These are phyloP conservation scores for Nibea albiflora DNA, from an alignment of 2,113 vertebrate genomes.

Conservation along the genomic window DNA sequence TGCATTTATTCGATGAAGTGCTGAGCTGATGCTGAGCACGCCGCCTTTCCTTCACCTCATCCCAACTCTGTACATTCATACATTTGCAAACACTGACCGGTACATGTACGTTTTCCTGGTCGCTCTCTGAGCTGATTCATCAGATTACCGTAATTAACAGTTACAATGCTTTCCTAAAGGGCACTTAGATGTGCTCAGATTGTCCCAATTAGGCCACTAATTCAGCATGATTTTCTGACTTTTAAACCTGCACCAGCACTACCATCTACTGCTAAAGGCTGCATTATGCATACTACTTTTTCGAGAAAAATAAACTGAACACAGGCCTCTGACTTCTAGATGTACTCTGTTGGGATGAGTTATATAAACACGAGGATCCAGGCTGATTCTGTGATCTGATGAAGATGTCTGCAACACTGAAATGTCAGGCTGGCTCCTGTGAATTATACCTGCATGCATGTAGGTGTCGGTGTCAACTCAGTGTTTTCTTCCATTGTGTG, in stretches of 20 bases:
- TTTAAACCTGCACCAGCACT: background rate
- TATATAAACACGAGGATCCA: constrained; percentile 40
- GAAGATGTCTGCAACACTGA: constrained; percentile 44
- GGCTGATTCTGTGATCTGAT: constrained; percentile 40
- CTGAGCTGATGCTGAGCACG: constrained; percentile 60
- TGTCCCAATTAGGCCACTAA: constrained; percentile 39
- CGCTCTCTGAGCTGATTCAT: constrained; percentile 28
- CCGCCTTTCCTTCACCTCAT: constrained; percentile 19
- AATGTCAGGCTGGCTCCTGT: constrained; percentile 53
- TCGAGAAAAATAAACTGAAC: constrained; percentile 37
- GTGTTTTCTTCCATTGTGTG: constrained; percentile 31
- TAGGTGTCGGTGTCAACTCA: background rate
- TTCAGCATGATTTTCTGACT: constrained; percentile 42
- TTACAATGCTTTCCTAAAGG: constrained; percentile 47
- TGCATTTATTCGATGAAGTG: constrained; percentile 42
- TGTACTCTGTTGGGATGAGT: constrained; percentile 42
- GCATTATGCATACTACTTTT: constrained; percentile 14
- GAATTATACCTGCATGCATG: constrained; percentile 35
- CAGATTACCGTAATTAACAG: constrained; percentile 43
- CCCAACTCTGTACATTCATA: constrained; percentile 17
- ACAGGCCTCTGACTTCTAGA: constrained; percentile 25
- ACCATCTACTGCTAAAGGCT: background rate
- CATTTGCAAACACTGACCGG: constrained; percentile 42
- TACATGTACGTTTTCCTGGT: background rate
- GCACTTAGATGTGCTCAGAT: constrained; percentile 33